Evolutionary conservation across 64 coral and sea anemone species (phyloP).

Genomic region (Montipora cactus): DNA sequence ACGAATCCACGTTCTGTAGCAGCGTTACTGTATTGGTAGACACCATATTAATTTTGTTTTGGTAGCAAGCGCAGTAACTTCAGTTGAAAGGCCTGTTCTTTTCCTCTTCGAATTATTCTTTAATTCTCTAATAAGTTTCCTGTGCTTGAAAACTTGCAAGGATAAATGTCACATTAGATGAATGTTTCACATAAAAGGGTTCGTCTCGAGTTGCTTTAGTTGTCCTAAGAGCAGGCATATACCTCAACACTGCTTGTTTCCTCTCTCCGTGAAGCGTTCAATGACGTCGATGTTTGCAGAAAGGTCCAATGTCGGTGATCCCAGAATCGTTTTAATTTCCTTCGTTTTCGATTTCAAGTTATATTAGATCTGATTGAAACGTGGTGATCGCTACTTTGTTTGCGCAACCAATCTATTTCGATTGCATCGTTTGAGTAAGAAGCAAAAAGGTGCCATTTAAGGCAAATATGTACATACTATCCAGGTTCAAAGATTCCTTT

Average conservation of each 20-base stretch:
- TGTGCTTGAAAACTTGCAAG: neutral
- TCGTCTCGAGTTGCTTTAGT: neutral
- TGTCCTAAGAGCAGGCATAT: neutral
- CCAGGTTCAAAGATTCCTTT: neutral
- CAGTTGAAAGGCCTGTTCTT: no score
- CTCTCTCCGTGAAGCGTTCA: no score
- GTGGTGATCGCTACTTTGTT: slow-evolving; percentile 25
- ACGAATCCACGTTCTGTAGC: neutral
- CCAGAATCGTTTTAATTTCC: no score
- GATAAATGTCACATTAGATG: neutral
- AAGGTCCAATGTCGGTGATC: neutral
- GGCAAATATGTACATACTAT: neutral
- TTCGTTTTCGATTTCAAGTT: neutral
- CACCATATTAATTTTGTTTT: neutral
- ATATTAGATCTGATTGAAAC: neutral
- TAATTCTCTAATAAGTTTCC: neutral
- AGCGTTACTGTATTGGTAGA: neutral
- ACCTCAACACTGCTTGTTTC: neutral
- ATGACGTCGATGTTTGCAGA: neutral
- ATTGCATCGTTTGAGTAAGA: slow-evolving; percentile 34
- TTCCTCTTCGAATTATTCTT: neutral
- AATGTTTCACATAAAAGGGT: neutral
- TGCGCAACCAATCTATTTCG: slow-evolving; percentile 51
- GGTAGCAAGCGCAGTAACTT: no score
- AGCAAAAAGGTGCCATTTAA: neutral